Percentiles rank a stretch among this genome's conserved stretches.
phyloP scores from a whole-genome alignment of 2,113 vertebrate species.

The Paracanthobrama guichenoti region DNA sequence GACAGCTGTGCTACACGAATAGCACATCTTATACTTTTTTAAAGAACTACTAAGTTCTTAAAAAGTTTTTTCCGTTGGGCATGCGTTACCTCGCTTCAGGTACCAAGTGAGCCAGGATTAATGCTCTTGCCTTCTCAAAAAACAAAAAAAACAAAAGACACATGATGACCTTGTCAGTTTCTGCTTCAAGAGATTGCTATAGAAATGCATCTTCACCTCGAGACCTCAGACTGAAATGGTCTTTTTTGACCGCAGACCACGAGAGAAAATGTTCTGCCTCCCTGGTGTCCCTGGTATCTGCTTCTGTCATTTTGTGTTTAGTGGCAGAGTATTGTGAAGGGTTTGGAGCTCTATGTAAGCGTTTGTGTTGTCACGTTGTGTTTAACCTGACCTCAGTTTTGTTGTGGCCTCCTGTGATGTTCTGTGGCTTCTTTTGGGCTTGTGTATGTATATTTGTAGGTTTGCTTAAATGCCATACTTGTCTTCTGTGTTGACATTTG shows the following conservation, averaged over 20 bases:
- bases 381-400: neutral
- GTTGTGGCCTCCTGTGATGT: conserved; percentile 6
- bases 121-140: neutral
- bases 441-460: neutral
- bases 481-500: neutral
- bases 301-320: conserved; percentile 26
- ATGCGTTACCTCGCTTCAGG: neutral
- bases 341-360: neutral
- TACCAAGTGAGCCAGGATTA: conserved; percentile 1
- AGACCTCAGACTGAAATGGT: conserved; percentile 5
- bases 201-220: neutral
- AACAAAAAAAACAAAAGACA: neutral
- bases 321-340: neutral
- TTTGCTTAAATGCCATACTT: neutral
- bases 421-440: neutral
- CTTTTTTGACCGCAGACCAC: neutral
- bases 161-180: neutral
- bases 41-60: neutral
- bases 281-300: neutral
- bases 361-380: neutral
- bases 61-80: neutral
- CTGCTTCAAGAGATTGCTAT: neutral
- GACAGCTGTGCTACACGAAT: neutral
- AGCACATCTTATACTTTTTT: neutral
- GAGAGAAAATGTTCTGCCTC: conserved; percentile 8